Conservation (phyloP, 2,888 invertebrate species). For the Cactoblastis cactorum region DNA sequence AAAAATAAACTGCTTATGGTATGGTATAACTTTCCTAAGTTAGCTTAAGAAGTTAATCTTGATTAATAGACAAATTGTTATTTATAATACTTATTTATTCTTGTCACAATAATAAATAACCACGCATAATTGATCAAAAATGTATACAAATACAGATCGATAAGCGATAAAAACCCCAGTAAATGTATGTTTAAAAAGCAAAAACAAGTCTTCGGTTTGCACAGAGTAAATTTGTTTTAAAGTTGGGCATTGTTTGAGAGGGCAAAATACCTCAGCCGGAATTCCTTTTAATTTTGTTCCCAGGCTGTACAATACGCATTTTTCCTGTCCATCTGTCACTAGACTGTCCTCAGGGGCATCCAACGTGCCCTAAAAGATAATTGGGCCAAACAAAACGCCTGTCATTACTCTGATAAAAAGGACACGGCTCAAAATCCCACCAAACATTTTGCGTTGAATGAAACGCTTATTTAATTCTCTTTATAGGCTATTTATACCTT, state of each 20-base stretch:
- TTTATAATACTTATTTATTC: too few relatives aligned
- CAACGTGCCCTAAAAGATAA: slow-evolving; percentile 10
- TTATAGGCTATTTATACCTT: background rate
- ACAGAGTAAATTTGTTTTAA: slow-evolving; percentile 10
- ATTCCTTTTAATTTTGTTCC: slow-evolving; percentile 7
- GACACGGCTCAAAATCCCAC: background rate
- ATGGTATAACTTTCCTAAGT: too few relatives aligned
- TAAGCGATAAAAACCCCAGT: background rate
- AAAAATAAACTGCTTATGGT: too few relatives aligned
- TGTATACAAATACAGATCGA: too few relatives aligned
- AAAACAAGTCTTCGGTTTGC: background rate
- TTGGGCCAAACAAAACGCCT: slow-evolving; percentile 6
- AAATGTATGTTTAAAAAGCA: background rate
- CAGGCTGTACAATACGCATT: slow-evolving; percentile 2
- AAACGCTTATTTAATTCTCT: slow-evolving; percentile 3
- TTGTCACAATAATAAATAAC: too few relatives aligned
- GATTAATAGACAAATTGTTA: too few relatives aligned
- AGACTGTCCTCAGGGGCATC: slow-evolving; percentile 5
- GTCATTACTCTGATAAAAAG: slow-evolving; percentile 9
- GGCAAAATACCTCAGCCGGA: background rate
- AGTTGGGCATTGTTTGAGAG: background rate
- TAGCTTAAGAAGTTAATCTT: too few relatives aligned
- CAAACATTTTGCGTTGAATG: slow-evolving; percentile 1
- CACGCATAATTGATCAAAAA: too few relatives aligned
- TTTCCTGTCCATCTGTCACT: slow-evolving; percentile 13